Conservation (phyloP, 2,888 invertebrate species). For the Apantesis nais region DNA sequence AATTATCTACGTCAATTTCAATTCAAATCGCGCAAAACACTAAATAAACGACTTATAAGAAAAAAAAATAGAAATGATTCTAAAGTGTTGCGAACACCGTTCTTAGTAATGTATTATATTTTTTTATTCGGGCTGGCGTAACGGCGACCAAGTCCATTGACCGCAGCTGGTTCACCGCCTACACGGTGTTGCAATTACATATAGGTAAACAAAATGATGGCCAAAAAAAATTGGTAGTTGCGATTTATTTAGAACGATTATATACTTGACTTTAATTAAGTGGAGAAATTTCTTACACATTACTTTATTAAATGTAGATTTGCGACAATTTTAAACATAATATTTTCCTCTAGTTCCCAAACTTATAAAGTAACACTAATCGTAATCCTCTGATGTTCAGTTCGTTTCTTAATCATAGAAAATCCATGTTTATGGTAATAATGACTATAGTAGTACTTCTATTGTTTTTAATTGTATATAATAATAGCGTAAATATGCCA, state of each 20-base stretch:
- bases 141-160: constrained; percentile 37
- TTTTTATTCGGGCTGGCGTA: constrained; percentile 39
- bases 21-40: constrained; percentile 14
- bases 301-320: not conserved
- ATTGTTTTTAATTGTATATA: no score
- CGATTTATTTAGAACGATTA: constrained; percentile 10
- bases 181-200: constrained; percentile 36
- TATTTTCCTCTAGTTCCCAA: no score
- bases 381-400: no score
- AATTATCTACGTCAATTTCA: not conserved
- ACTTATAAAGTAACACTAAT: no score
- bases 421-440: no score
- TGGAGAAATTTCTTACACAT: not conserved
- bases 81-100: constrained; percentile 39
- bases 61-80: constrained; percentile 24
- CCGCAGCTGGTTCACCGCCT: constrained; percentile 39
- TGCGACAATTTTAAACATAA: not conserved
- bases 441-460: no score
- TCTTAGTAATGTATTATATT: constrained; percentile 23
- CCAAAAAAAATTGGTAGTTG: constrained; percentile 11
- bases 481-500: no score
- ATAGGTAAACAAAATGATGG: constrained; percentile 39
- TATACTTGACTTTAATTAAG: not conserved
- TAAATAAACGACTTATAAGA: constrained; percentile 17
- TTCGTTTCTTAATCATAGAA: no score